Percentiles rank a stretch among this genome's conserved stretches.
Evolutionary conservation across 2,888 invertebrate genomes (phyloP).

Genomic region (Tromatobia lineatoria): DNA sequence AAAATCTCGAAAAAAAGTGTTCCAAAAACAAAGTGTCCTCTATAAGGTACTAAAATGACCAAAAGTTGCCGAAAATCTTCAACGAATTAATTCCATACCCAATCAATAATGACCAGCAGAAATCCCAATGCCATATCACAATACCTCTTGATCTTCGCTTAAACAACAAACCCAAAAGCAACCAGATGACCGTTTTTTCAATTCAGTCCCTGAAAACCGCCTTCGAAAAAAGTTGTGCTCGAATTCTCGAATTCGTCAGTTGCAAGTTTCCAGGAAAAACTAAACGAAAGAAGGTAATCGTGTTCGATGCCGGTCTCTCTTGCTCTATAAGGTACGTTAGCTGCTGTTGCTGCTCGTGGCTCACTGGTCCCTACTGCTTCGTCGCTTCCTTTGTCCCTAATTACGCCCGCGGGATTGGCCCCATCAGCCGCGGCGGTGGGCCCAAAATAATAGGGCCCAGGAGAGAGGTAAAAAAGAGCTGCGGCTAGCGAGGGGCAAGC

Average conservation of each 20-base stretch:
- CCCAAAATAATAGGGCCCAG: slow-evolving; percentile 77
- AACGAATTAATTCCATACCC: too few species aligned
- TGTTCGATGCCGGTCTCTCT: neutral
- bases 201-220: too few species aligned
- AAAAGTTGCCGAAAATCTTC: too few species aligned
- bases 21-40: too few species aligned
- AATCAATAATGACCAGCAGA: too few species aligned
- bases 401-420: slow-evolving; percentile 75
- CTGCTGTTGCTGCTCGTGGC: slow-evolving; percentile 33
- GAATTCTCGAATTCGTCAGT: neutral
- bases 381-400: slow-evolving; percentile 76
- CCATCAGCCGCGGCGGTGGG: slow-evolving; percentile 74
- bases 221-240: neutral
- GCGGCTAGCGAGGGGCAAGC: slow-evolving; percentile 43
- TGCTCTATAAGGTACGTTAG: neutral
- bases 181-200: neutral
- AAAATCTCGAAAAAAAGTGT: too few species aligned
- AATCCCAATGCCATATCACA: too few species aligned
- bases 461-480: slow-evolving; percentile 62
- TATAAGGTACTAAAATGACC: too few species aligned
- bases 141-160: too few species aligned
- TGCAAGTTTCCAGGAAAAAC: slow-evolving; percentile 24
- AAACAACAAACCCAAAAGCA: too few species aligned
- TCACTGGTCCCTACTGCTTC: slow-evolving; percentile 25
- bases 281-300: slow-evolving; percentile 14